phyloP scores from a whole-genome alignment of 2,888 invertebrate species.

The Drosophila prolongata region DNA sequence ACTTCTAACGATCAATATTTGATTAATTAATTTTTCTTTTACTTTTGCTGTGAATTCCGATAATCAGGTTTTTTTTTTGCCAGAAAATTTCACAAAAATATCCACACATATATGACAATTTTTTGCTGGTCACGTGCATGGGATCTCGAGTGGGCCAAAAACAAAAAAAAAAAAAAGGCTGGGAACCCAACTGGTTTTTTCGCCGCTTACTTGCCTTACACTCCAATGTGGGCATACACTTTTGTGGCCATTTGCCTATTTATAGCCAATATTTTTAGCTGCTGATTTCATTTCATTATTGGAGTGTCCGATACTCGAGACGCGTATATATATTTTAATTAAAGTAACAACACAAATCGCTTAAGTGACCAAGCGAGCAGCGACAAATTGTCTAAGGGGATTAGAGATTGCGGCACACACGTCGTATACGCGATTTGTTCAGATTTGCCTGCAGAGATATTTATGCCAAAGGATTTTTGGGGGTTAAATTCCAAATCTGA shows the following conservation, averaged over 20 bases:
- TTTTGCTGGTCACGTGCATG: slow-evolving; percentile 59
- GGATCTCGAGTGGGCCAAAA: slow-evolving; percentile 11
- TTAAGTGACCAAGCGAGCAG: slow-evolving; percentile 13
- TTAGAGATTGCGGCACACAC: slow-evolving; percentile 36
- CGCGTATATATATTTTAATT: slow-evolving; percentile 35
- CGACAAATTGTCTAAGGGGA: slow-evolving; percentile 39
- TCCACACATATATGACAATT: slow-evolving; percentile 9
- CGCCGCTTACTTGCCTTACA: slow-evolving; percentile 15
- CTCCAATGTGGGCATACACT: slow-evolving; percentile 25
- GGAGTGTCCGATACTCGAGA: slow-evolving; percentile 24
- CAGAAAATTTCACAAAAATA: slow-evolving; percentile 24
- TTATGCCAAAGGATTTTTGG: background rate
- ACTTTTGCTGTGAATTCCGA: slow-evolving; percentile 10
- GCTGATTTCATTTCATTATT: slow-evolving; percentile 68
- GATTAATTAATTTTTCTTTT: slow-evolving; percentile 30
- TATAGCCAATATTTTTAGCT: slow-evolving; percentile 70
- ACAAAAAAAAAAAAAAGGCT: slow-evolving; percentile 1
- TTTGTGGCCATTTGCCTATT: slow-evolving; percentile 59
- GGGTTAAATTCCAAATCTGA: slow-evolving; percentile 14
- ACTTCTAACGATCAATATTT: slow-evolving; percentile 9
- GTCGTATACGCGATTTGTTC: slow-evolving; percentile 32
- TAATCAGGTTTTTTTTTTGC: slow-evolving; percentile 41
- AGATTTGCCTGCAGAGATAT: background rate
- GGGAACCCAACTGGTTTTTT: slow-evolving; percentile 31
- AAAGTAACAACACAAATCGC: slow-evolving; percentile 32